These are phyloP conservation scores for Drosophila formosana DNA, from an alignment of 2,888 invertebrate species.

Conservation along the genomic window DNA sequence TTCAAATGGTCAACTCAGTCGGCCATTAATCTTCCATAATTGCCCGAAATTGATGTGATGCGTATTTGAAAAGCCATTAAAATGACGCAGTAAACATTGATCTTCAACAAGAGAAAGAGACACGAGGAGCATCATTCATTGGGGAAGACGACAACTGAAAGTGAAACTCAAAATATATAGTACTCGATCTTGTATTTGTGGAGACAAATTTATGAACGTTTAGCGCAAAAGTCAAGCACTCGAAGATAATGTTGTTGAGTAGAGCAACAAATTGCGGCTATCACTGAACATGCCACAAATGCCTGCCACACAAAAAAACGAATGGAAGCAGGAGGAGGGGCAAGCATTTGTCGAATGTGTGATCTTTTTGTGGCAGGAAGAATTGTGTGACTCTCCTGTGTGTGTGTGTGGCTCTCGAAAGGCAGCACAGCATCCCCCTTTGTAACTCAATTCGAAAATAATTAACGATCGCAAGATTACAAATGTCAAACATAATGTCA, in stretches of 20 bases:
- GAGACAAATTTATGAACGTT: conserved; percentile 83
- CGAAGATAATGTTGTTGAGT: conserved; percentile 73
- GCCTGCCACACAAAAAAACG: conserved; percentile 27
- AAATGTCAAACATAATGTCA: conserved; percentile 84
- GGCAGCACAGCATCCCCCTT: conserved; percentile 23
- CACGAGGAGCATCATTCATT: conserved; percentile 54
- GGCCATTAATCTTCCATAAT: conserved; percentile 80
- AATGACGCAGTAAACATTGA: conserved; percentile 55
- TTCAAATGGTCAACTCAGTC: conserved; percentile 58
- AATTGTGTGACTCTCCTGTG: conserved; percentile 60
- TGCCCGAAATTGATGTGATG: conserved; percentile 77
- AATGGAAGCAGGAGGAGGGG: conserved; percentile 13
- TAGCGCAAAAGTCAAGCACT: conserved; percentile 81
- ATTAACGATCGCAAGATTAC: conserved; percentile 84
- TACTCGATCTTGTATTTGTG: conserved; percentile 45
- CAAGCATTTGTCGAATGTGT: conserved; percentile 64
- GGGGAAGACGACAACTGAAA: conserved; percentile 50
- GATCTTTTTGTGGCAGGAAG: conserved; percentile 55
- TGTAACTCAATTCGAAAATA: conserved; percentile 83
- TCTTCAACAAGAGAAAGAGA: conserved; percentile 24
- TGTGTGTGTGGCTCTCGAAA: conserved; percentile 59
- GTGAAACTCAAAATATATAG: conserved; percentile 12
- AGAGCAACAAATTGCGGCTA: conserved; percentile 81
- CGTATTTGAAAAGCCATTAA: conserved; percentile 77
- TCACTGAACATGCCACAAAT: conserved; percentile 72